Percentiles rank a stretch among this genome's conserved stretches.
phyloP scores from a whole-genome alignment of 2,888 invertebrate genomes.

The Dicycla oo region DNA sequence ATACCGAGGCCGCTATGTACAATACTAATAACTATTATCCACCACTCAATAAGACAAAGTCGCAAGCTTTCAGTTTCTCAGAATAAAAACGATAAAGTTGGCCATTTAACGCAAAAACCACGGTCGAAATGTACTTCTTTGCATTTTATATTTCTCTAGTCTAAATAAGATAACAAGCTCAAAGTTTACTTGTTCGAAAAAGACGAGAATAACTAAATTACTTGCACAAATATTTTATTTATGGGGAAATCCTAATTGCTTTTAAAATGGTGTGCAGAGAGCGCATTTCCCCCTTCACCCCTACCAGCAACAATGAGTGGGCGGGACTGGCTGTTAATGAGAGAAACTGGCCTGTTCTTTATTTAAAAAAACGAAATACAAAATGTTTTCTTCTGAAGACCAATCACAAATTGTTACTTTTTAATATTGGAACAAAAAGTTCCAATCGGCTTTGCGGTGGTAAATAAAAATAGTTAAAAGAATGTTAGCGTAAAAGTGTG shows the following conservation, averaged over 20 bases:
- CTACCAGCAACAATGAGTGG: conserved; percentile 29
- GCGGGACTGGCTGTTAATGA: conserved; percentile 46
- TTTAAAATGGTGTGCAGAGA: conserved; percentile 38
- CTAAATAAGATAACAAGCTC: neutral
- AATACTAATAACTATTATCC: too few species aligned
- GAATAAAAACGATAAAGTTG: too few species aligned
- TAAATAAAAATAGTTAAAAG: neutral
- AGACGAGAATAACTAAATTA: conserved; percentile 25
- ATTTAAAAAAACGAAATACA: conserved; percentile 30
- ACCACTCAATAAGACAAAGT: too few species aligned
- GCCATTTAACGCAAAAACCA: too few species aligned
- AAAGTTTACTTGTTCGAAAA: neutral
- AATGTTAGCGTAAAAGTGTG: neutral
- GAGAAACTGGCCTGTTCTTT: conserved; percentile 38
- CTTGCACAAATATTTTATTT: conserved; percentile 29
- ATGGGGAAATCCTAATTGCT: conserved; percentile 21
- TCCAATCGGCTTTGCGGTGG: conserved; percentile 1
- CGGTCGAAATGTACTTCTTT: too few species aligned
- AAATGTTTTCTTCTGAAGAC: conserved; percentile 37
- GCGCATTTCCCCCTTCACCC: conserved; percentile 18
- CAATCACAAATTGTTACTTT: conserved; percentile 32
- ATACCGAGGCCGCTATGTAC: too few species aligned
- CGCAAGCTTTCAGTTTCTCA: too few species aligned
- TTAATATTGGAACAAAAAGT: conserved; percentile 39
- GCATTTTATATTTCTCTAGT: neutral